A percentile compares a stretch with the other conserved stretches of the same genome.
Evolutionary conservation across 1,140 invertebrate species (phyloP).

Genomic region (Eciton burchellii): DNA sequence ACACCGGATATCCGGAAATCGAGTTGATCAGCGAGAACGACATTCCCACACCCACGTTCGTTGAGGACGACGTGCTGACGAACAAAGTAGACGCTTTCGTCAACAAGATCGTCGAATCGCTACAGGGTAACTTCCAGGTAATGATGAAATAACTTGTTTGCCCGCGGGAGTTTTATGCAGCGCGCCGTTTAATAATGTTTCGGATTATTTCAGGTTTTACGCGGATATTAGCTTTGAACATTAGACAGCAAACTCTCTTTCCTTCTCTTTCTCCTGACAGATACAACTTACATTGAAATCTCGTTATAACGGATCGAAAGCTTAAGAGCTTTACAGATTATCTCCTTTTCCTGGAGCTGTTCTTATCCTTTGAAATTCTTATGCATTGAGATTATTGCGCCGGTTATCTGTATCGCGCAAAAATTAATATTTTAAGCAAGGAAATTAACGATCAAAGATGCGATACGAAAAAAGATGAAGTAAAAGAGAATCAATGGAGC

Average conservation of each 20-base stretch:
- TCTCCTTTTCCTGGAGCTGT: not conserved
- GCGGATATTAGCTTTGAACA: not conserved
- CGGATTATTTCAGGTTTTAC: slow-evolving; percentile 29
- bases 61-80: slow-evolving; percentile 91
- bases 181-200: not conserved
- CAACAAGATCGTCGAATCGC: slow-evolving; percentile 92
- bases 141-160: not conserved
- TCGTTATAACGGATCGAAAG: not conserved
- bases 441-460: not conserved
- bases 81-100: slow-evolving; percentile 93
- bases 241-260: not conserved
- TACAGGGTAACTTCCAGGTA: slow-evolving; percentile 91
- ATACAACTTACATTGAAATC: not conserved
- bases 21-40: slow-evolving; percentile 86
- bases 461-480: not conserved
- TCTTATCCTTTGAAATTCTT: not conserved
- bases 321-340: not conserved
- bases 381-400: not conserved
- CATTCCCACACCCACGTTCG: slow-evolving; percentile 90
- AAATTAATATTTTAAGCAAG: no score
- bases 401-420: not conserved
- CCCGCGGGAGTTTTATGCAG: not conserved
- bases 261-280: not conserved
- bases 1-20: slow-evolving; percentile 85
- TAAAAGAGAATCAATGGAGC: no score